These are phyloP conservation scores for Mayetiola destructor DNA, from an alignment of 2,888 invertebrate species.

Conservation along the genomic window DNA sequence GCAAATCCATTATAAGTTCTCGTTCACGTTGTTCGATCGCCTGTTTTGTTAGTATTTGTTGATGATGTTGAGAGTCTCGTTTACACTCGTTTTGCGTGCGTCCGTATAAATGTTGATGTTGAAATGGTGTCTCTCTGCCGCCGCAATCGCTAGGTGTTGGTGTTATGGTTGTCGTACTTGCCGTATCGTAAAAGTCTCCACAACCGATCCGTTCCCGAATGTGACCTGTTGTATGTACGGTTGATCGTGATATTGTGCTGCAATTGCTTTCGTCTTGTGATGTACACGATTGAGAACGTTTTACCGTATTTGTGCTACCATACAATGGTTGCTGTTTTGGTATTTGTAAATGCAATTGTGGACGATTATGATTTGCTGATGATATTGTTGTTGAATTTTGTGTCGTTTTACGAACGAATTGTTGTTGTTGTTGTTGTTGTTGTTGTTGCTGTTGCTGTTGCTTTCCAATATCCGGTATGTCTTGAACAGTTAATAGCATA, in stretches of 20 bases:
- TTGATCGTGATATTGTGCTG: slow-evolving; percentile 7
- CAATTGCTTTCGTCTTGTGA: slow-evolving; percentile 7
- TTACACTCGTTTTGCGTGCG: neutral
- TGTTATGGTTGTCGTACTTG: slow-evolving; percentile 25
- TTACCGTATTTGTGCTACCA: slow-evolving; percentile 18
- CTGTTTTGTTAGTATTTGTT: slow-evolving; percentile 1
- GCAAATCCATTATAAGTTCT: slow-evolving; percentile 18
- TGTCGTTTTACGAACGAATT: too few species aligned
- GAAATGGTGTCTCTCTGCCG: slow-evolving; percentile 23
- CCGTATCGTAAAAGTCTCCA: slow-evolving; percentile 24
- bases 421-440: slow-evolving; percentile 13
- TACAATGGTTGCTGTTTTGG: slow-evolving; percentile 17
- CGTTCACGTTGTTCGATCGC: slow-evolving; percentile 13
- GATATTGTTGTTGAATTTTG: slow-evolving; percentile 15
- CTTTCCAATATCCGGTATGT: slow-evolving; percentile 46
- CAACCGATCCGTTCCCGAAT: slow-evolving; percentile 18
- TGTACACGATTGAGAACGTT: slow-evolving; percentile 21
- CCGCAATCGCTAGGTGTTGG: slow-evolving; percentile 25
- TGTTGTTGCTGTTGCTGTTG: neutral
- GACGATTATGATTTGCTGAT: slow-evolving; percentile 18
- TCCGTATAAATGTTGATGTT: neutral
- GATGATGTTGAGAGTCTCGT: neutral
- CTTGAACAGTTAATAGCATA: slow-evolving; percentile 78
- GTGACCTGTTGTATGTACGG: slow-evolving; percentile 15
- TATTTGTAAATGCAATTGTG: slow-evolving; percentile 20